phyloP scores from a whole-genome alignment of 2,888 invertebrate genomes.

The Tipula unca region DNA sequence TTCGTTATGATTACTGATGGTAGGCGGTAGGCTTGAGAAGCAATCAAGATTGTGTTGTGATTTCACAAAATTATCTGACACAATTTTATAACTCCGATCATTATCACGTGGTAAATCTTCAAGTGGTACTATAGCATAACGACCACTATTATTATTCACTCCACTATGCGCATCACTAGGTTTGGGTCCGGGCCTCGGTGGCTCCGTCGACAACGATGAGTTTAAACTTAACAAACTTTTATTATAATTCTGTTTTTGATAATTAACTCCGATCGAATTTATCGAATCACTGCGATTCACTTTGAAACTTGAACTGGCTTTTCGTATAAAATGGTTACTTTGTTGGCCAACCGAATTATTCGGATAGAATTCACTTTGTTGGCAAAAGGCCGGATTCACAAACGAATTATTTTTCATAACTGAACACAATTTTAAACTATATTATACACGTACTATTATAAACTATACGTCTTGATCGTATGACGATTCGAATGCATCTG shows the following conservation, averaged over 20 bases:
- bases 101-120: slow-evolving; percentile 34
- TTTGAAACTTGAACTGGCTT: slow-evolving; percentile 43
- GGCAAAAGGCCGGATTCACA: slow-evolving; percentile 71
- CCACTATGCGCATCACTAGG: slow-evolving; percentile 22
- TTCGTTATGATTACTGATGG: neutral
- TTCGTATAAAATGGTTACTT: slow-evolving; percentile 28
- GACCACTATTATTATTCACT: slow-evolving; percentile 35
- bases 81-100: slow-evolving; percentile 37
- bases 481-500: neutral
- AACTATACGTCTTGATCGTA: neutral
- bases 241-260: slow-evolving; percentile 24
- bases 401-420: slow-evolving; percentile 40
- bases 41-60: slow-evolving; percentile 39
- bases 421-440: neutral
- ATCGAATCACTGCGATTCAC: slow-evolving; percentile 42
- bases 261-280: slow-evolving; percentile 32
- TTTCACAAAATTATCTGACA: slow-evolving; percentile 36
- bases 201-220: slow-evolving; percentile 20
- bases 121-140: slow-evolving; percentile 47
- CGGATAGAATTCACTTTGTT: slow-evolving; percentile 59
- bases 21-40: slow-evolving; percentile 37
- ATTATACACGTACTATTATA: neutral
- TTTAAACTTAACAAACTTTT: neutral
- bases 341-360: slow-evolving; percentile 27
- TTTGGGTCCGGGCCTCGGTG: slow-evolving; percentile 30